phyloP scores from a whole-genome alignment of 1,140 invertebrate species.

The Meloidogyne chitwoodi region DNA sequence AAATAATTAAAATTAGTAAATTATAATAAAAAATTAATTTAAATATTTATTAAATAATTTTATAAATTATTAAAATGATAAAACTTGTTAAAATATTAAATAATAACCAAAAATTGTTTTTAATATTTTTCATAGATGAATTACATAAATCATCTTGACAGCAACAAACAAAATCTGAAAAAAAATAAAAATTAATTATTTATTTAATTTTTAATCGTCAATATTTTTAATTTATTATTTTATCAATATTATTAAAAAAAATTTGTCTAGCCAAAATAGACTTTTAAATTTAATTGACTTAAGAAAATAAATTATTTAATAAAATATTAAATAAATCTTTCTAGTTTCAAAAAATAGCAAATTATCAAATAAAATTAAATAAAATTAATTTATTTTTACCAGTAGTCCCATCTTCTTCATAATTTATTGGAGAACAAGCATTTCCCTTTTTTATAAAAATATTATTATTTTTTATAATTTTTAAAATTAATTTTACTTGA shows the following conservation, averaged over 20 bases:
- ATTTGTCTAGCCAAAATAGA: too few species aligned
- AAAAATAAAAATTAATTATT: not conserved
- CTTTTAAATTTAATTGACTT: too few species aligned
- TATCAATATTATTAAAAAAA: too few species aligned
- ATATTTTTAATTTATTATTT: too few species aligned
- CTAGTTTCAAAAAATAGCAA: too few species aligned
- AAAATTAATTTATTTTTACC: constrained; percentile 2
- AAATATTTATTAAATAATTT: too few species aligned
- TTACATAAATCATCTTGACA: constrained; percentile 23
- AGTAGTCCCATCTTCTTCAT: constrained; percentile 30
- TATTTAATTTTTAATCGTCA: too few species aligned
- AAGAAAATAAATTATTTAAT: too few species aligned
- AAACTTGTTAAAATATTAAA: not conserved
- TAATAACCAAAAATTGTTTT: not conserved
- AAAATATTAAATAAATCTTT: too few species aligned
- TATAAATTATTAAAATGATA: not conserved
- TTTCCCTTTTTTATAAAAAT: constrained; percentile 11
- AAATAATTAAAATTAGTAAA: too few species aligned
- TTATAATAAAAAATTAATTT: too few species aligned
- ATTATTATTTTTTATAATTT: not conserved
- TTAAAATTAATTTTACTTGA: constrained; percentile 14
- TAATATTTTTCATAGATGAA: not conserved
- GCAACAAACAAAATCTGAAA: constrained; percentile 26
- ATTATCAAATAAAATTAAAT: too few species aligned
- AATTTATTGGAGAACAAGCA: constrained; percentile 28